A percentile compares a stretch with the other conserved stretches of the same genome.
These are phyloP conservation scores for Dipodomys spectabilis DNA, from an alignment of 2,113 vertebrate species.

Conservation along the genomic window DNA sequence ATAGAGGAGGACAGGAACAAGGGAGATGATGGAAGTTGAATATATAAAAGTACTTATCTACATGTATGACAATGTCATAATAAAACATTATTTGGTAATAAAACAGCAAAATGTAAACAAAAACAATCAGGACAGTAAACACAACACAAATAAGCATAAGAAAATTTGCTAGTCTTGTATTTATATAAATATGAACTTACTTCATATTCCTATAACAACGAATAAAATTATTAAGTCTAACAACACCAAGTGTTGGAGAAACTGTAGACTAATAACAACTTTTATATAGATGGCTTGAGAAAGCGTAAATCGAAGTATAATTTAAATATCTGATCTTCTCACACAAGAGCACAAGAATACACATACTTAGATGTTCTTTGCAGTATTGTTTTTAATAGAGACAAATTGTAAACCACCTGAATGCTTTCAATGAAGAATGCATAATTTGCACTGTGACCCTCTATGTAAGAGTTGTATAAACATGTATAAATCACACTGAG, in stretches of 20 bases:
- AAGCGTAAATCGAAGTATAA: neutral
- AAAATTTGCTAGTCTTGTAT: neutral
- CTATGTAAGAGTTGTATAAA: neutral
- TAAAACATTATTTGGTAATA: no score
- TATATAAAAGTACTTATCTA: no score
- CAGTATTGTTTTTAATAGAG: neutral
- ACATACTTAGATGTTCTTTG: neutral
- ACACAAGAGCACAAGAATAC: neutral
- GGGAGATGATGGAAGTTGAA: no score
- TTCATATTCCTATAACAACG: neutral
- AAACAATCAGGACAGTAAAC: conserved; percentile 12
- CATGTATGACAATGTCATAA: no score
- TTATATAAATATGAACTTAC: conserved; percentile 12
- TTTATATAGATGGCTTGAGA: neutral
- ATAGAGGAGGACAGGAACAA: neutral
- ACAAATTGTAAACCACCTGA: neutral
- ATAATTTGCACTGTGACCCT: neutral
- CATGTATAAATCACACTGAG: neutral
- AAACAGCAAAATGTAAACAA: neutral
- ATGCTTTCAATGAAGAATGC: neutral
- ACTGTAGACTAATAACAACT: neutral
- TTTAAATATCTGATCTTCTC: neutral
- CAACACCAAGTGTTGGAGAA: neutral
- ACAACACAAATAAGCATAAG: neutral
- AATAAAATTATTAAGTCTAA: neutral